These are phyloP conservation scores for Lydus trimaculatus DNA, from an alignment of 2,888 invertebrate species.

Conservation along the genomic window DNA sequence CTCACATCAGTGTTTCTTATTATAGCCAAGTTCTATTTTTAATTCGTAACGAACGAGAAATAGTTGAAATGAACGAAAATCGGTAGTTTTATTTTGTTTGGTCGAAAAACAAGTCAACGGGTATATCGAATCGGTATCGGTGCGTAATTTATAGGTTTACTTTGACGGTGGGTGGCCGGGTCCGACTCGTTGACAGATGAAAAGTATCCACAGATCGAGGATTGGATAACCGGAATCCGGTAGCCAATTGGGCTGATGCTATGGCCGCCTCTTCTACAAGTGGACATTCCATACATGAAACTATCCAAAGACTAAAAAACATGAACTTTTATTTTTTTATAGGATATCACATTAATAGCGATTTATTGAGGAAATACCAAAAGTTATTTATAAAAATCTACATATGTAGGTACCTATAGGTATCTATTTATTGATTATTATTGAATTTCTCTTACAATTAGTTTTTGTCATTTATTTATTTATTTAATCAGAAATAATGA, in stretches of 20 bases:
- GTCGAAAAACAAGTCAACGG: slow-evolving; percentile 47
- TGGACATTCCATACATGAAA: slow-evolving; percentile 37
- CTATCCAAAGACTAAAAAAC: slow-evolving; percentile 29
- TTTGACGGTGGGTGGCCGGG: slow-evolving; percentile 60
- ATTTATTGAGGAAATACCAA: not conserved
- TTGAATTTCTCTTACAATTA: not conserved
- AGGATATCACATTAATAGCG: not conserved
- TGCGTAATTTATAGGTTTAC: slow-evolving; percentile 59
- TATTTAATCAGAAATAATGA: not conserved
- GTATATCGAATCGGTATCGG: slow-evolving; percentile 54
- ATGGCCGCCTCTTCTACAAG: slow-evolving; percentile 44
- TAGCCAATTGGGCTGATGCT: slow-evolving; percentile 61
- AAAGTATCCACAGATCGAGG: slow-evolving; percentile 61
- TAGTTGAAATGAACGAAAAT: slow-evolving; percentile 17
- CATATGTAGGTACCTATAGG: not conserved
- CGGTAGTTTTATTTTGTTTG: slow-evolving; percentile 51
- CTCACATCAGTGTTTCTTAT: not conserved
- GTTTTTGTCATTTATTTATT: not conserved
- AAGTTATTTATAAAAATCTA: not conserved
- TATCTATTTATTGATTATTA: no score
- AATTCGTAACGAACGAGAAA: slow-evolving; percentile 13
- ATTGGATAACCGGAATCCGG: slow-evolving; percentile 62
- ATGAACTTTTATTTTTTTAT: not conserved
- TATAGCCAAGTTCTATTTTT: slow-evolving; percentile 17
- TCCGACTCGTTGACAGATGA: slow-evolving; percentile 60